A percentile compares a stretch with the other conserved stretches of the same genome.
phyloP scores from a whole-genome alignment of 92 coral and sea anemone species.

The Paramuricea clavata region DNA sequence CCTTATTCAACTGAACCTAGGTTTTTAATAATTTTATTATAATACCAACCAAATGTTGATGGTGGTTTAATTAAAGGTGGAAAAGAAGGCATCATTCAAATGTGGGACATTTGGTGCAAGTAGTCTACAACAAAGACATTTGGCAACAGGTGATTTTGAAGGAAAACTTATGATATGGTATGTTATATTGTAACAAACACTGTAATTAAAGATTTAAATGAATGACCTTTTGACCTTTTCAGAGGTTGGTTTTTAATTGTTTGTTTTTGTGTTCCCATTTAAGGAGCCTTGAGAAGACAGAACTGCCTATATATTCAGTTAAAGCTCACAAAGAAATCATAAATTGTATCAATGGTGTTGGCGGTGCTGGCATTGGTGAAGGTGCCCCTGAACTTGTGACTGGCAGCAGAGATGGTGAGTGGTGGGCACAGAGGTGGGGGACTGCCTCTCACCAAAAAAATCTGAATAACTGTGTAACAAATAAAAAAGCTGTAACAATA shows the following conservation, averaged over 20 bases:
- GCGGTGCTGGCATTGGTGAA: conserved; percentile 95
- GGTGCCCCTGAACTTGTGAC: conserved; percentile 99
- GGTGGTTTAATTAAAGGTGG: conserved; percentile 78
- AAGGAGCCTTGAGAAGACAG: conserved; percentile 98
- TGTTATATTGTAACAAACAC: not conserved
- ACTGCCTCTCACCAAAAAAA: too few relatives aligned
- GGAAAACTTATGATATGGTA: conserved; percentile 99
- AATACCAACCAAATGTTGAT: too few relatives aligned
- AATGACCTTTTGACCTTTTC: not conserved
- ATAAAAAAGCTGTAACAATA: too few relatives aligned
- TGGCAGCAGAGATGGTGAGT: conserved; percentile 97
- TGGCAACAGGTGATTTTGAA: conserved; percentile 99
- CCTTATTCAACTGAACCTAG: too few relatives aligned
- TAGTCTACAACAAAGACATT: conserved; percentile 86
- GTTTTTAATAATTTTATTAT: too few relatives aligned
- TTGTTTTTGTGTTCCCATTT: not conserved
- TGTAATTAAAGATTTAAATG: not conserved
- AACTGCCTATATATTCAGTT: conserved; percentile 94
- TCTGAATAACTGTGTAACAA: not conserved
- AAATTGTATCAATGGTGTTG: conserved; percentile 94
- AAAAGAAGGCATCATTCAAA: conserved; percentile 88
- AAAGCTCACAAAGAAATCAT: conserved; percentile 96
- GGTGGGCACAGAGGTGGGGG: too few relatives aligned
- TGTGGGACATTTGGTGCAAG: conserved; percentile 98
- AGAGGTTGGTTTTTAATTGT: too few relatives aligned